Evolutionary conservation across 2,797 vertebrate genomes (phyloP), one percentile per base, ranked within the genome.

Genomic region (Tenualosa ilisha): DNA sequence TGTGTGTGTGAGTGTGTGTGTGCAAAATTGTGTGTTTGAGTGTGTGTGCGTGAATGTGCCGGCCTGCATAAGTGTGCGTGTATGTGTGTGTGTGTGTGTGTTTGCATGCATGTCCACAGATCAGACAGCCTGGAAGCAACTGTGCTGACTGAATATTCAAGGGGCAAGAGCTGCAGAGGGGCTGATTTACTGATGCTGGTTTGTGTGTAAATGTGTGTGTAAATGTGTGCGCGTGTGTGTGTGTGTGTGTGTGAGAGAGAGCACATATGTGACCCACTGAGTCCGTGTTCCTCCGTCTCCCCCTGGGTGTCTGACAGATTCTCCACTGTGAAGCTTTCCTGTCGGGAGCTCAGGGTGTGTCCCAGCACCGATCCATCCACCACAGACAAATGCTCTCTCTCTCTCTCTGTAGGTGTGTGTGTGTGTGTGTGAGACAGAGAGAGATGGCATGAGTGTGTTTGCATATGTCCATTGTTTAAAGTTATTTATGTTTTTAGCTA

Each of bases 121-220:
- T 87, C 12, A 89, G 85, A 89, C 46, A 50, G 63, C 6, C n/a
- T 54, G 84, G 82, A 50, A 46, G 46, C 83, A 9, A n/a, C 9
- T 46, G 75, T 37, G 81, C 87, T 82, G 86, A 86, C 84, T 24
- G 50, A 49, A 12, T 85, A 84, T 85, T 89, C 85, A 72, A 65
- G 83, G 84, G 79, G 20, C 84, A 84, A 85, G 84, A 54, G 89
- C 82, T 81, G 85, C 56, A 59, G 56, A 59, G 20, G 56, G 56
- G 56, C 86, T 91, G 88, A 91, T 92, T 92, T 91, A 22, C 82
- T 91, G 85, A 81, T 22, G 63, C 63, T 65, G 24, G 65, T 37
- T 4, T 65, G 24, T 65, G 1, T 26, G 63, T 65, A 1, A 0
- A 3, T 61, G 20, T 72, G 1, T 72, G 8, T 72, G 11, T 12